Base-by-base conservation (phyloP, 2,113 vertebrate genomes). In the Sylvietta virens region DNA sequence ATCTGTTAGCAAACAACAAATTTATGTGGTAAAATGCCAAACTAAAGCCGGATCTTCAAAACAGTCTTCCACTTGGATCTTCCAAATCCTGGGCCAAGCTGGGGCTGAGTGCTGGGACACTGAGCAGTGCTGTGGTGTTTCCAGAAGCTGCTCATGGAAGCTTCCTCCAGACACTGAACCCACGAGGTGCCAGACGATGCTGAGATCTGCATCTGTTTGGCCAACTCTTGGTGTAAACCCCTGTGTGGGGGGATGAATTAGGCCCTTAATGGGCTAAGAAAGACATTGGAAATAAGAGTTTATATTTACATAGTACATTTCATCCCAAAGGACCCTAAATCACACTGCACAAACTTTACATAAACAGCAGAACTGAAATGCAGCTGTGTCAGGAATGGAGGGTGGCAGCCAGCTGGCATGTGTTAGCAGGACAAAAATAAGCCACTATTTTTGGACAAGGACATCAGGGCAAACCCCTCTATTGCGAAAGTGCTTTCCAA, bases 371-470 rank as follows among this genome's bases (percentile, higher is more conserved):
- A 94, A 90, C 67, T 65, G 77, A 95, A 88, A 88, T 81, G 69
- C 88, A 94, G 81, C 72, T 45, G 8, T 1, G 0, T 91, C 90
- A 95, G 97, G 90, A 95, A 90, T 90, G 93, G 85, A 73, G 85
- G 39, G 91, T 92, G 73, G 73, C 65, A 88, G 95, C 92, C 97
- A 97, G 92, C 95, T 97, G 96, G 95, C 97, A 90, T 76, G 56
- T 0, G 11, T 67, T 93, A 88, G 40, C 37, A 51, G 69, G 74
- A 96, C 70, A 81, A 96, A 97, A 96, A 97, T 94, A 97, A 95
- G 69, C 73, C 57, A 82, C 96, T 97, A 97, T 97, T 97, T 96
- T 95, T 97, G 95, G 93, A 90, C 95, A 96, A 97, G 96, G 95
- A 79, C 96, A 96, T 22, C 80, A 93, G 91, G 86, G 89, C 83